Conservation (phyloP, 2,113 vertebrate genomes). For the Tenebrosternarchus preto region DNA sequence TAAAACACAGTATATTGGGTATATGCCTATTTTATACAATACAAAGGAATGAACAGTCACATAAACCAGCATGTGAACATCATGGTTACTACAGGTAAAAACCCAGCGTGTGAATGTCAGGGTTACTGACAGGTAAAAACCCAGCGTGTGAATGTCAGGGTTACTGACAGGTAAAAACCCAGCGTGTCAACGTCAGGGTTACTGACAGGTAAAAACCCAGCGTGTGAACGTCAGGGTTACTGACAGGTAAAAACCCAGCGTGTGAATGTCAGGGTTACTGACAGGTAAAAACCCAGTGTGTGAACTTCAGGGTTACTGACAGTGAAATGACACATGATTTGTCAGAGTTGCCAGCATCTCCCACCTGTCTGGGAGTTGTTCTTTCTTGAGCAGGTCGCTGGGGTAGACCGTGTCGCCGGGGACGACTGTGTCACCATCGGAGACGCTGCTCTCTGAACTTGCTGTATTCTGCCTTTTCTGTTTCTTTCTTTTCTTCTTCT, state of each 20-base stretch:
- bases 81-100: too few relatives aligned
- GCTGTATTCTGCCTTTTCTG: conserved; percentile 72
- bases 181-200: background rate
- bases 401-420: conserved; percentile 67
- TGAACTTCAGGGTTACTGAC: background rate
- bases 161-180: background rate
- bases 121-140: background rate
- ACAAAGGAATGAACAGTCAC: too few relatives aligned
- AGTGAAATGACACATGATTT: too few relatives aligned
- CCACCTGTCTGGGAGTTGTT: conserved; percentile 48
- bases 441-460: conserved; percentile 66
- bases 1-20: too few relatives aligned
- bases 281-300: background rate
- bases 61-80: too few relatives aligned
- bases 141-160: too few relatives aligned
- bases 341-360: background rate
- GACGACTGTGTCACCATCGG: conserved; percentile 68
- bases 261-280: too few relatives aligned
- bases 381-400: conserved; percentile 71
- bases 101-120: too few relatives aligned
- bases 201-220: background rate
- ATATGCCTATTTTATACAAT: too few relatives aligned
- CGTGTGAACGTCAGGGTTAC: too few relatives aligned
- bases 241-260: too few relatives aligned
- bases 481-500: conserved; percentile 81